Conservation (phyloP, 2,113 vertebrate species). For the Phocoena sinus region DNA sequence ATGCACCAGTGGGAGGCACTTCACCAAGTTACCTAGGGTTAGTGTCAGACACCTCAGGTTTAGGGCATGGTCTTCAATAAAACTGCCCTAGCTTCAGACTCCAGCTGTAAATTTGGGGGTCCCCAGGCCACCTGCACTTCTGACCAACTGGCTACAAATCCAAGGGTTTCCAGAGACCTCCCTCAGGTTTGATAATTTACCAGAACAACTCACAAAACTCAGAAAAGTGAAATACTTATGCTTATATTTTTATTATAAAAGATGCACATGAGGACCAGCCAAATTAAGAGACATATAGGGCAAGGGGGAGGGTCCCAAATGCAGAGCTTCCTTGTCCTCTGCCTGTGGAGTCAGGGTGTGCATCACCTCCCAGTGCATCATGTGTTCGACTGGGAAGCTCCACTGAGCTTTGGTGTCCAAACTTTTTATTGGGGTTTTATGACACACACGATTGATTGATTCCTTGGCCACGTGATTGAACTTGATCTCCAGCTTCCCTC, state of each 20-base stretch:
- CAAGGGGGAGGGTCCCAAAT: neutral
- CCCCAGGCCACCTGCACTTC: neutral
- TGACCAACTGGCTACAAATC: neutral
- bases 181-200: neutral
- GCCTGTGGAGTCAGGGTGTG: neutral
- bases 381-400: neutral
- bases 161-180: neutral
- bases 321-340: neutral
- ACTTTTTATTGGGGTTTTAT: neutral
- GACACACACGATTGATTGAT: neutral
- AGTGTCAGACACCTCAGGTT: neutral
- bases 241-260: neutral
- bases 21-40: fast-evolving
- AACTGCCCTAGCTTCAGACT: neutral
- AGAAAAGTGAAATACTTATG: neutral
- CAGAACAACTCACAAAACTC: neutral
- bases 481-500: neutral
- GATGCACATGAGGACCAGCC: neutral
- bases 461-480: neutral
- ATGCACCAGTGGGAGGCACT: neutral
- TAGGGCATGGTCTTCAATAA: neutral
- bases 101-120: neutral
- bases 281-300: neutral
- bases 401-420: neutral
- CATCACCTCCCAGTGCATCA: neutral